These are phyloP conservation scores for Rhinoderma darwinii DNA, from an alignment of 2,113 vertebrate genomes.

Conservation along the genomic window DNA sequence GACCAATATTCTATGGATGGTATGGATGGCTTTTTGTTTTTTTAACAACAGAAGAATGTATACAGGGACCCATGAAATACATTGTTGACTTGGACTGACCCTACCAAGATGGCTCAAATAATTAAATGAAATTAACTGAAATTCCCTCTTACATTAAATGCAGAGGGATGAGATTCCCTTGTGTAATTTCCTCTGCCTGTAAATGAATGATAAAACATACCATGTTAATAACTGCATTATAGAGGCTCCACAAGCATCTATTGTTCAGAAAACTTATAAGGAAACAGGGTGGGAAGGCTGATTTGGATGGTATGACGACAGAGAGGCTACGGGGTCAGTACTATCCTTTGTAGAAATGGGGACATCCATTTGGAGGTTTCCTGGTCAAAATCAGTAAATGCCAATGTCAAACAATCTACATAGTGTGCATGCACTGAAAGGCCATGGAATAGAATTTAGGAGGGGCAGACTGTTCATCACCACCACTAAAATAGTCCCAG, in stretches of 20 bases:
- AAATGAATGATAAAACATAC: slow-evolving; percentile 12
- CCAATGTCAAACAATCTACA: slow-evolving; percentile 22
- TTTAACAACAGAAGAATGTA: neutral
- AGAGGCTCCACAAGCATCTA: slow-evolving; percentile 4
- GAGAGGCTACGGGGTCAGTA: slow-evolving; percentile 1
- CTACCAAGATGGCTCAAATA: neutral
- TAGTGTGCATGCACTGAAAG: slow-evolving; percentile 21
- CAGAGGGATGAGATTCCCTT: neutral
- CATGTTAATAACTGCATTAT: slow-evolving; percentile 32
- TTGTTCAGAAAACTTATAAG: neutral
- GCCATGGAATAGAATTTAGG: slow-evolving; percentile 16
- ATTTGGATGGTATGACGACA: slow-evolving; percentile 29
- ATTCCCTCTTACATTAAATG: neutral
- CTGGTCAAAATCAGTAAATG: slow-evolving; percentile 34
- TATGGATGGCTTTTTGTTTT: too few relatives aligned
- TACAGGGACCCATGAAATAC: neutral
- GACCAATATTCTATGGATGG: too few relatives aligned
- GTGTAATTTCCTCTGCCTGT: slow-evolving; percentile 20
- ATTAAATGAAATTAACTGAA: neutral
- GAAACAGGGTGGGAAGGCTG: slow-evolving; percentile 18
- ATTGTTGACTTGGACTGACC: neutral
- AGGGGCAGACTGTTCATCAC: slow-evolving; percentile 18
- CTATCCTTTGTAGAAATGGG: slow-evolving; percentile 35
- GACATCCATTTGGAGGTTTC: slow-evolving; percentile 27
- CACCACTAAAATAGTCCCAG: neutral